Evolutionary conservation across 2,888 invertebrate species (phyloP).

Genomic region (Bedellia somnulentella): DNA sequence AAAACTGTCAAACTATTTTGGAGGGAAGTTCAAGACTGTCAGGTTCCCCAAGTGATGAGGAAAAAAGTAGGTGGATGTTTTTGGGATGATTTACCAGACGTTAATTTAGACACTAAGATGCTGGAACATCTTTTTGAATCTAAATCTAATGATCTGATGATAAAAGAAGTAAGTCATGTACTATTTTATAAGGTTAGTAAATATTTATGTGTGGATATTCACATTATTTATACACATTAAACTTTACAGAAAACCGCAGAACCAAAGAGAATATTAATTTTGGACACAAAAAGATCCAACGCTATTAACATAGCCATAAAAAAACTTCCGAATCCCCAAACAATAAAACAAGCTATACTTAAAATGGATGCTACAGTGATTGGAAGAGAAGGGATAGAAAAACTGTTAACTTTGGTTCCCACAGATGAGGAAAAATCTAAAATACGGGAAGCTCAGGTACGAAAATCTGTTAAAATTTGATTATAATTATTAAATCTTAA

Average conservation of each 20-base stretch:
- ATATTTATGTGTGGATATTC: not conserved
- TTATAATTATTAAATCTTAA: too few species aligned
- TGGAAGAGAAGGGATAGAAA: constrained; percentile 97
- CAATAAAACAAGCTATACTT: constrained; percentile 97
- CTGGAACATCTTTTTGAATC: constrained; percentile 97
- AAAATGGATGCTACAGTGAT: constrained; percentile 99
- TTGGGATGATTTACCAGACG: constrained; percentile 88
- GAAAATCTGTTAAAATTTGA: constrained; percentile 1
- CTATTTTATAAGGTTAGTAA: too few species aligned
- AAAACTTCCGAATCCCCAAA: constrained; percentile 94
- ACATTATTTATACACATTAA: not conserved
- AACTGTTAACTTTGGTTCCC: constrained; percentile 95
- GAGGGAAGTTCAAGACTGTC: constrained; percentile 89
- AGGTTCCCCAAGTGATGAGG: constrained; percentile 43
- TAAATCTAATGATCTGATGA: constrained; percentile 90
- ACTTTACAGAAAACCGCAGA: constrained; percentile 42
- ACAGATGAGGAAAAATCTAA: constrained; percentile 95
- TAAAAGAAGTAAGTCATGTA: constrained; percentile 66
- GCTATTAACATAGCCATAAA: constrained; percentile 99
- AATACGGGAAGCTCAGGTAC: constrained; percentile 91
- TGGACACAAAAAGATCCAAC: constrained; percentile 97
- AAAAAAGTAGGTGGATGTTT: constrained; percentile 72
- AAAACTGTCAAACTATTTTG: constrained; percentile 98
- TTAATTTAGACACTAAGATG: constrained; percentile 87
- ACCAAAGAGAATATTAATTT: too few species aligned